Conservation (phyloP, 2,113 vertebrate genomes). For the Callocephalon fimbriatum region DNA sequence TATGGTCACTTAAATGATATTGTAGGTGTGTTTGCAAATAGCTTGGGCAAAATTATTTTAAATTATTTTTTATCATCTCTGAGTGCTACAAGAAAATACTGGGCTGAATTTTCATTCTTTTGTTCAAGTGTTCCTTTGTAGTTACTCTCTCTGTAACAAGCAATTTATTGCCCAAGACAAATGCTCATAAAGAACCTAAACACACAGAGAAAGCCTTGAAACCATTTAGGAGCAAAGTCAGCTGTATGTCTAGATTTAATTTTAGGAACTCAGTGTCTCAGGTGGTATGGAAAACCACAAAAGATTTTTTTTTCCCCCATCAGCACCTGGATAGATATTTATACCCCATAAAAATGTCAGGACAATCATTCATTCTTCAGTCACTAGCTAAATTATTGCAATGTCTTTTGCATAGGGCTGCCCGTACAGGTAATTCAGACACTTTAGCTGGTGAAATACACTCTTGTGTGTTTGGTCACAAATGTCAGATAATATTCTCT, state of each 20-base stretch:
- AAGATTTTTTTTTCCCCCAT: background rate
- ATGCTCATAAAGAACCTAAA: background rate
- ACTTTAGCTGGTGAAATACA: background rate
- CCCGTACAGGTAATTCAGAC: background rate
- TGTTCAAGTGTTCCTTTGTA: background rate
- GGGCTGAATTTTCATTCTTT: background rate
- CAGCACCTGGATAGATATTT: background rate
- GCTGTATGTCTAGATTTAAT: background rate
- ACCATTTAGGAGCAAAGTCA: background rate
- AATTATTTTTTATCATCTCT: background rate
- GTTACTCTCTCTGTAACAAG: background rate
- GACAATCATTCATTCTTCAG: background rate
- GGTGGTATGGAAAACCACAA: background rate
- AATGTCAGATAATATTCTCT: background rate
- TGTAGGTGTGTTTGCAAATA: background rate
- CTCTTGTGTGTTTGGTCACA: background rate
- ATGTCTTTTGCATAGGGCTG: background rate
- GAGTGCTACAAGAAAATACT: background rate
- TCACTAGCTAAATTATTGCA: background rate
- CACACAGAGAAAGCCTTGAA: background rate
- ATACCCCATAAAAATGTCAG: background rate
- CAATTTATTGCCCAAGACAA: background rate
- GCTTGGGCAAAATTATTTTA: background rate
- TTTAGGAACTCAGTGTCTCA: background rate
- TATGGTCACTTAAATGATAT: background rate